Base-by-base conservation (phyloP, 2,113 vertebrate species). In the Urocynchramus pylzowi region DNA sequence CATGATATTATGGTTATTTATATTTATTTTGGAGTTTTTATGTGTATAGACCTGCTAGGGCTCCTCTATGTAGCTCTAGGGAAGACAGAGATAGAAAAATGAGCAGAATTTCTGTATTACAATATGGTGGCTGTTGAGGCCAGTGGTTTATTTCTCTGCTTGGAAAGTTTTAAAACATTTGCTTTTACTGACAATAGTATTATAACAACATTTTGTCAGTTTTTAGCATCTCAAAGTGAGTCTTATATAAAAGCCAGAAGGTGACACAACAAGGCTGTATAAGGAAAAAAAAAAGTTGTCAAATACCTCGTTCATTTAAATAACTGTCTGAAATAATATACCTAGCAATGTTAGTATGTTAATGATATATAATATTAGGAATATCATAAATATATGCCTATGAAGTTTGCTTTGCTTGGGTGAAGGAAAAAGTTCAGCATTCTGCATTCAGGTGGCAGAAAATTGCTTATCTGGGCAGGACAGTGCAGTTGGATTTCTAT, bases 401-500 rank as follows among this genome's bases (percentile, higher is more conserved):
- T 73, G 73, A 82, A 49, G 20, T 15, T 4, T 33, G 2, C 63
- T 93, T n/a, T 94, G 10, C 52, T 39, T 71, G 28, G 19, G 5
- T 4, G 9, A 73, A 35, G 42, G 31, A 13, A 67, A 30, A 28
- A 22, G 26, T 65, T 52, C 33, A 67, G 8, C 23, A 7, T 74
- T 87, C 54, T 90, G 67, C 42, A 41, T 77, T 83, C 50, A 93
- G 59, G 59, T 80, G 71, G 50, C 33, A 80, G 74, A 16, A 89
- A 73, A 88, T 27, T 79, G 71, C 75, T 96, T 91, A 88, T 77
- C 67, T 73, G 68, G 85, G 90, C 57, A 91, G 91, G 84, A 16
- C 67, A 67, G 84, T 14, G 59, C 57, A 11, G 53, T 26, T 35
- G 54, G 59, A 11, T 64, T 83, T 83, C 93, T 96, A 7, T 95